Base-by-base conservation (phyloP, 2,113 vertebrate species). In the Peucedramus taeniatus region DNA sequence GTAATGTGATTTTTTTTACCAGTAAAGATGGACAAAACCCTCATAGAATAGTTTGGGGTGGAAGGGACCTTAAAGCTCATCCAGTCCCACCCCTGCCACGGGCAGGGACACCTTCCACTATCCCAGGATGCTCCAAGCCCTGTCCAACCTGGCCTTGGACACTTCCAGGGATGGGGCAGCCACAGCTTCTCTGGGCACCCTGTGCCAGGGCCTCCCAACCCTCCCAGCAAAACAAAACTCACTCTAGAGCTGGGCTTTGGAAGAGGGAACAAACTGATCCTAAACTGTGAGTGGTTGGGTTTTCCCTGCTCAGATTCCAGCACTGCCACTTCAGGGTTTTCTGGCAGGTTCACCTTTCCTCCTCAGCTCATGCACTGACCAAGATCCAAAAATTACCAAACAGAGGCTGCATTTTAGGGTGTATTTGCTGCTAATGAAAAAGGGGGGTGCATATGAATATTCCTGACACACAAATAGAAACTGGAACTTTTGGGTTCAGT, bases 131-230 rank as follows among this genome's bases (percentile, higher is more conserved):
- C 17, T 69, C 49, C 69, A 8, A 53, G 28, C 51, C 53, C 50
- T 0, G 0, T 39, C 60, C 79, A 69, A 0, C 26, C 9, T 63
- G 79, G 47, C 47, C 18, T 37, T 35, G 71, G 56, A 2, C 15
- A 14, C 22, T 63, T 0, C 39, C 56, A 63, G 71, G 31, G 63
- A 6, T 56, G 56, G 54, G 47, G 26, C 63, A 83, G n/a, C 61
- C 70, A 3, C 45, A 82, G 61, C 70, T 83, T 0, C 63, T 40
- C 54, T 83, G 70, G 40, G 40, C 6, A 42, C 0, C 26, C 61
- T 69, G 54, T 61, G n/a, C 63, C 70, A 61, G 61, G 14, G 21
- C 40, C 45, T 75, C 0, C 2, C 24, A 47, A 20, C 35, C 30
- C 35, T 63, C 8, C 5, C 26, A 49, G 31, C 5, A 13, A 69